Conservation (phyloP, 2,113 vertebrate species). For the Sinocyclocheilus anophthalmus region DNA sequence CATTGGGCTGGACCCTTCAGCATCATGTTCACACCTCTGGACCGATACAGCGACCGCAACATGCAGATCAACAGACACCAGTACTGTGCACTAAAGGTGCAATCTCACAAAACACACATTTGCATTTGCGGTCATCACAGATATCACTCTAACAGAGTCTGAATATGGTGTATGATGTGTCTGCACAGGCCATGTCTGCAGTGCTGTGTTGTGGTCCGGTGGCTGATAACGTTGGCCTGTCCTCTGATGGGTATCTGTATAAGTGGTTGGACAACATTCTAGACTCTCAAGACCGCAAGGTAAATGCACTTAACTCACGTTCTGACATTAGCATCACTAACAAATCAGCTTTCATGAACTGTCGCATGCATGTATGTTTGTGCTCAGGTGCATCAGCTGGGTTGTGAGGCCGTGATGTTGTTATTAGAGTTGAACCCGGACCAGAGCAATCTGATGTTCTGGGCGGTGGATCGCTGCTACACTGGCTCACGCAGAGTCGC, state of each 20-base stretch:
- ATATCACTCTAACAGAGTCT: neutral
- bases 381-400: conserved; percentile 91
- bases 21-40: conserved; percentile 99
- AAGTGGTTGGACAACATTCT: conserved; percentile 99
- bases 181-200: conserved; percentile 93
- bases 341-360: neutral
- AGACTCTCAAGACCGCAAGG: conserved; percentile 98
- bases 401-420: conserved; percentile 95
- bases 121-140: neutral
- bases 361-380: conserved; percentile 9
- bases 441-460: conserved; percentile 98
- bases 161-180: conserved; percentile 1
- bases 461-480: conserved; percentile 98
- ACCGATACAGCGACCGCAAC: conserved; percentile 98
- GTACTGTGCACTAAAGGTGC: conserved; percentile 98
- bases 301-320: conserved; percentile 59
- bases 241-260: conserved; percentile 98
- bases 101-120: neutral
- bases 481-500: conserved; percentile 93
- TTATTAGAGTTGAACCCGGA: conserved; percentile 97
- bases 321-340: neutral
- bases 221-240: conserved; percentile 96
- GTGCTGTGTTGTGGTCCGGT: conserved; percentile 98
- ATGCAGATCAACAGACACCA: conserved; percentile 98
- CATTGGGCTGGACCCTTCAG: conserved; percentile 99